A percentile compares a stretch with the other conserved stretches of the same genome.
Evolutionary conservation across 2,888 invertebrate species (phyloP).

Genomic region (Acleris cristana): DNA sequence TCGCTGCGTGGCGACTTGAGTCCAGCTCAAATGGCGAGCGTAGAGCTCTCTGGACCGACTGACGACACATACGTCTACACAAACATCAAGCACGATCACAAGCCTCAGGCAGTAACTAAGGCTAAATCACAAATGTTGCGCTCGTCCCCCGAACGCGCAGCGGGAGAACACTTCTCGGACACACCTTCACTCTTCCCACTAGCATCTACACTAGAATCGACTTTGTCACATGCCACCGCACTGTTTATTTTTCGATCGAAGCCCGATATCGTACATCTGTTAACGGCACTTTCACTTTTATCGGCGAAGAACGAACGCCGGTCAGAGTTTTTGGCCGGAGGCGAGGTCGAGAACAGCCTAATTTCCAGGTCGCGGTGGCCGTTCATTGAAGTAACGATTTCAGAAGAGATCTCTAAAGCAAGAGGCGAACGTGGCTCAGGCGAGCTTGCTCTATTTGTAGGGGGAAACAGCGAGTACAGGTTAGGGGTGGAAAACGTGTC

Average conservation of each 20-base stretch:
- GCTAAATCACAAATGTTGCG: slow-evolving; percentile 82
- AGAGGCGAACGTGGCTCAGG: slow-evolving; percentile 74
- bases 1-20: slow-evolving; percentile 77
- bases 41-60: slow-evolving; percentile 65
- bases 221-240: slow-evolving; percentile 72
- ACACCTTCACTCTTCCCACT: slow-evolving; percentile 69
- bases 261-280: slow-evolving; percentile 69
- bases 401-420: slow-evolving; percentile 88
- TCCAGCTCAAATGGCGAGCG: slow-evolving; percentile 81
- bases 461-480: slow-evolving; percentile 77
- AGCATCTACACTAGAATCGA: slow-evolving; percentile 63
- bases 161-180: slow-evolving; percentile 67
- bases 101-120: slow-evolving; percentile 80
- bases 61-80: slow-evolving; percentile 65
- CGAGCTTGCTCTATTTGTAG: slow-evolving; percentile 68
- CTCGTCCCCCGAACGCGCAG: slow-evolving; percentile 59
- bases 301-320: slow-evolving; percentile 78
- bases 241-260: slow-evolving; percentile 72
- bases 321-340: slow-evolving; percentile 74
- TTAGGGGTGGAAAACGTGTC: slow-evolving; percentile 75
- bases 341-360: slow-evolving; percentile 88
- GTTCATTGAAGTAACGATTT: slow-evolving; percentile 90
- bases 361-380: slow-evolving; percentile 91
- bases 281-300: slow-evolving; percentile 80
- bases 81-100: slow-evolving; percentile 62